Evolutionary conservation across 2,888 invertebrate species (phyloP).

Genomic region (Isoperla grammatica): DNA sequence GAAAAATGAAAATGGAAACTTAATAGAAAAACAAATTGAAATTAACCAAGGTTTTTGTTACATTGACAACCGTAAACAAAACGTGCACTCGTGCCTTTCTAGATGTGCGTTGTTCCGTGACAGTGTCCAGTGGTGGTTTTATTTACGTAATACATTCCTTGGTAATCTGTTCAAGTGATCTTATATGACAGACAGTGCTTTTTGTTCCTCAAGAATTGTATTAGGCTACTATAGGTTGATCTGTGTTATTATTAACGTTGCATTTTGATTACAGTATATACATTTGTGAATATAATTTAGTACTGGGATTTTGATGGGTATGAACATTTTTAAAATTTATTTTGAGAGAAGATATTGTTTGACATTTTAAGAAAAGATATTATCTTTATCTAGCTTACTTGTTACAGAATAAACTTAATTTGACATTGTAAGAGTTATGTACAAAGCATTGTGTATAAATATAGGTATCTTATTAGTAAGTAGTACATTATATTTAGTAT

Average conservation of each 20-base stretch:
- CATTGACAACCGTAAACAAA: background rate
- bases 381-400: too few species aligned
- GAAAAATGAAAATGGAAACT: background rate
- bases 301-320: background rate
- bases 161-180: background rate
- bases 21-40: background rate
- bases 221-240: background rate
- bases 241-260: too few species aligned
- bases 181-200: background rate
- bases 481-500: too few species aligned
- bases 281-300: too few species aligned
- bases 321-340: background rate
- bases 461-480: too few species aligned
- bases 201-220: background rate
- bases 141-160: conserved; percentile 15
- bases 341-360: background rate
- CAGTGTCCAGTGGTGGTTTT: background rate
- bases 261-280: too few species aligned
- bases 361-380: background rate
- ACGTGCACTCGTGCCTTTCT: conserved; percentile 12
- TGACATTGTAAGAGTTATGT: too few species aligned
- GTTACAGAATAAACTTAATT: too few species aligned
- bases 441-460: too few species aligned
- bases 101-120: background rate
- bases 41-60: background rate